A percentile compares a stretch with the other conserved stretches of the same genome.
Evolutionary conservation across 2,797 vertebrate genomes (phyloP).

Genomic region (Tangara arthus): DNA sequence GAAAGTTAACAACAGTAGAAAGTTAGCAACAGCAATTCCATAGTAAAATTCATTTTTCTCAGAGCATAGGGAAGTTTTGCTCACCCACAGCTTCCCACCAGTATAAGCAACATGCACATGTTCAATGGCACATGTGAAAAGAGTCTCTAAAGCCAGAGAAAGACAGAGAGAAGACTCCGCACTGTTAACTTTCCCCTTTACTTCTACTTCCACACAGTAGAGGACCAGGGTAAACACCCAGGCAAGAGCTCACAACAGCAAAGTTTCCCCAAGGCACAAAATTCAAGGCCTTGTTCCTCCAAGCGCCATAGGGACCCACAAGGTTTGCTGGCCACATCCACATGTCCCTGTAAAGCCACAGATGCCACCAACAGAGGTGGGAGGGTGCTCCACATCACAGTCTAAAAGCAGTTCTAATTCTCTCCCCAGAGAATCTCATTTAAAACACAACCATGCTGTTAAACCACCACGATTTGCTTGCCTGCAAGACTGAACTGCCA

Average conservation of each 20-base stretch:
- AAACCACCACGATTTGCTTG: background rate
- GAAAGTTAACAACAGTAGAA: background rate
- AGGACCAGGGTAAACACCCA: background rate
- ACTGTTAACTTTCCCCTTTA: background rate
- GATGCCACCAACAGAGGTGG: background rate
- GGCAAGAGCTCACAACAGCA: background rate
- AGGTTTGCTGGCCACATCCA: background rate
- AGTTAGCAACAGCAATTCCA: background rate
- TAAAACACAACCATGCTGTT: background rate
- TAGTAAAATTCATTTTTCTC: background rate
- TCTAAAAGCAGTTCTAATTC: background rate
- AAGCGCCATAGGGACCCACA: rapidly evolving
- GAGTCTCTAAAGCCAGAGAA: background rate
- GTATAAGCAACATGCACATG: background rate
- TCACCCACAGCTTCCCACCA: background rate
- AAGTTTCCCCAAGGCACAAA: background rate
- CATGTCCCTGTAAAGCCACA: background rate
- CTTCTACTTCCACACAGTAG: background rate
- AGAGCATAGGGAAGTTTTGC: background rate
- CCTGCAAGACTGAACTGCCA: background rate
- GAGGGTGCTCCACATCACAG: background rate
- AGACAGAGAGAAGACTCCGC: background rate
- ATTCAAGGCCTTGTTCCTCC: background rate
- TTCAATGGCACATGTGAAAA: background rate
- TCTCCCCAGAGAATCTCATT: background rate